phyloP scores from a whole-genome alignment of 2,113 vertebrate genomes.

The Poecilia latipinna region DNA sequence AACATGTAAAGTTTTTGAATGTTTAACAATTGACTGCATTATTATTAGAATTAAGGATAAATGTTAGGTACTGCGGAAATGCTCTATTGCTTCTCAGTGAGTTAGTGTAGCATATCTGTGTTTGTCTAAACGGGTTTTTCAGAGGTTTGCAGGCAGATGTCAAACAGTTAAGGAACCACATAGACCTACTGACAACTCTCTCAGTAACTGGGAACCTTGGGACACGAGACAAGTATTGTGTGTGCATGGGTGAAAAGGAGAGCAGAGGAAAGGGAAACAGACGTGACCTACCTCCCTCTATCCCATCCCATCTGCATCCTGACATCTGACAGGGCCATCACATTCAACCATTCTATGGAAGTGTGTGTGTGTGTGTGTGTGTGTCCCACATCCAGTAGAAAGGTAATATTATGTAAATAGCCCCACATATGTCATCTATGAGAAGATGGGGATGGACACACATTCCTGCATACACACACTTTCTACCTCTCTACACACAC shows the following conservation, averaged over 20 bases:
- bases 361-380: slow-evolving; percentile 2
- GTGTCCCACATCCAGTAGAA: slow-evolving; percentile 49
- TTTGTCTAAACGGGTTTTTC: slow-evolving; percentile 31
- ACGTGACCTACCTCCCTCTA: slow-evolving; percentile 69
- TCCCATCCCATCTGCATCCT: slow-evolving; percentile 73
- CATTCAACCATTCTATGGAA: slow-evolving; percentile 49
- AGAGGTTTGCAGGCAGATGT: slow-evolving; percentile 88
- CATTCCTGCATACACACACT: slow-evolving; percentile 51
- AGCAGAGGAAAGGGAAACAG: slow-evolving; percentile 54
- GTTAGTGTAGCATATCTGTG: slow-evolving; percentile 52
- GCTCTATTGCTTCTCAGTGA: slow-evolving; percentile 86
- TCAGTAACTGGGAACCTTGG: slow-evolving; percentile 70
- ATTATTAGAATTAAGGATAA: slow-evolving; percentile 85
- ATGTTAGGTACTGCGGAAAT: slow-evolving; percentile 96
- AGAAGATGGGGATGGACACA: slow-evolving; percentile 58
- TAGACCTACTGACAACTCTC: slow-evolving; percentile 76
- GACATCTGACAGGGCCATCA: slow-evolving; percentile 78
- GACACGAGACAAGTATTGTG: slow-evolving; percentile 59
- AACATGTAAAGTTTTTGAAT: no score
- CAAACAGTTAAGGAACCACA: slow-evolving; percentile 88
- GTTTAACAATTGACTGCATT: no score
- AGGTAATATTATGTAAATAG: slow-evolving; percentile 78
- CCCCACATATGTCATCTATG: slow-evolving; percentile 66
- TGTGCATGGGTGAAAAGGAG: slow-evolving; percentile 22
- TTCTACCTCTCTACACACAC: slow-evolving; percentile 21